phyloP scores from a whole-genome alignment of 2,113 vertebrate species.

The Falco punctatus region DNA sequence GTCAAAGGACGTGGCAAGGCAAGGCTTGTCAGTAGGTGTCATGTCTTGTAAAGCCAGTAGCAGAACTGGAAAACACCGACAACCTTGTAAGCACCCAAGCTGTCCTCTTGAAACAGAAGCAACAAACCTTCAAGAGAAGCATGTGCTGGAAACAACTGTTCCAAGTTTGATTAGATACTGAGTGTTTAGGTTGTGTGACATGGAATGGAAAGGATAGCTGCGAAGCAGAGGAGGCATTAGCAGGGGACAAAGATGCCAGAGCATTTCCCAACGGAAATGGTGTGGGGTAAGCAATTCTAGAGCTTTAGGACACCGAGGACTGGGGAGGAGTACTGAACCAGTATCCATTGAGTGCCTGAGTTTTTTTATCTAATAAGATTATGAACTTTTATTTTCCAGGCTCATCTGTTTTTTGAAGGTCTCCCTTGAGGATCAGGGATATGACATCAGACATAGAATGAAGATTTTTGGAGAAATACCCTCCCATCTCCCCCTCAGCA shows the following conservation, averaged over 20 bases:
- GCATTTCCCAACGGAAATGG: not conserved
- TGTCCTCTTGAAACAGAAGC: not conserved
- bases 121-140: no score
- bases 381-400: not conserved
- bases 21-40: not conserved
- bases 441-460: not conserved
- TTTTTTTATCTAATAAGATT: not conserved
- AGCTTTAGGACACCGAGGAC: not conserved
- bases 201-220: not conserved
- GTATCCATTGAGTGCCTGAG: not conserved
- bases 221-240: not conserved
- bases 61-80: not conserved
- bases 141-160: not conserved
- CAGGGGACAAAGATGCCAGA: not conserved
- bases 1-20: not conserved
- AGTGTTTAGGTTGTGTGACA: not conserved
- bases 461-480: not conserved
- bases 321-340: not conserved
- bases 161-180: not conserved
- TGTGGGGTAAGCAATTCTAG: not conserved
- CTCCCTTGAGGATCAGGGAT: not conserved
- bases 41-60: not conserved
- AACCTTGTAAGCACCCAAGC: not conserved
- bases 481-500: not conserved
- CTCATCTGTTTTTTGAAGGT: not conserved